phyloP scores from a whole-genome alignment of 2,888 invertebrate genomes.

The Drosophila macrospina region DNA sequence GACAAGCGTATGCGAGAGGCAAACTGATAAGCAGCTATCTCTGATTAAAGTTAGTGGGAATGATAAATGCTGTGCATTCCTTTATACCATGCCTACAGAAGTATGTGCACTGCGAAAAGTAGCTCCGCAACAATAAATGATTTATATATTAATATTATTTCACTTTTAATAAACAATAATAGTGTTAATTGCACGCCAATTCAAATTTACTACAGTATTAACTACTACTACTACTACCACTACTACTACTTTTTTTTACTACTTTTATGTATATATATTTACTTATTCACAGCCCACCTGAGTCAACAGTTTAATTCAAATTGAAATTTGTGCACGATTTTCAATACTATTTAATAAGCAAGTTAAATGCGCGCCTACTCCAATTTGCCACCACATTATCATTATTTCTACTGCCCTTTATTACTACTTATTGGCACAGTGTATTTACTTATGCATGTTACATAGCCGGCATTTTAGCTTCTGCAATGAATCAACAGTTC shows the following conservation, averaged over 20 bases:
- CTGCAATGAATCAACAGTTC: constrained; percentile 63
- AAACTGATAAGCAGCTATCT: constrained; percentile 47
- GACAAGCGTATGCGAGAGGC: background rate
- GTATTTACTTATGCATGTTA: constrained; percentile 10
- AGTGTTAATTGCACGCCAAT: background rate
- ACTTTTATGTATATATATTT: background rate
- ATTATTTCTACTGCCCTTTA: too few relatives aligned
- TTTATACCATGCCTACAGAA: constrained; percentile 1
- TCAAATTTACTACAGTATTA: background rate
- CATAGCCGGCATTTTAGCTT: constrained; percentile 44
- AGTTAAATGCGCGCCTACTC: too few relatives aligned
- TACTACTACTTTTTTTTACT: background rate
- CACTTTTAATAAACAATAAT: background rate
- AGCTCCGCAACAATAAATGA: background rate
- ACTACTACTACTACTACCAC: background rate
- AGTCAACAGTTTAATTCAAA: too few relatives aligned
- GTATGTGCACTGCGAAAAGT: background rate
- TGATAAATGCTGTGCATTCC: constrained; percentile 46
- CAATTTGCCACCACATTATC: too few relatives aligned
- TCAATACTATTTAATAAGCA: too few relatives aligned
- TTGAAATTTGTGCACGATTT: too few relatives aligned
- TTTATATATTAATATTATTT: too few relatives aligned
- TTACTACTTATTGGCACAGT: too few relatives aligned
- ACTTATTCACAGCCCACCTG: too few relatives aligned
- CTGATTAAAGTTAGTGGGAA: constrained; percentile 36